phyloP scores from a whole-genome alignment of 2,888 invertebrate species.

The Hydraecia micacea region DNA sequence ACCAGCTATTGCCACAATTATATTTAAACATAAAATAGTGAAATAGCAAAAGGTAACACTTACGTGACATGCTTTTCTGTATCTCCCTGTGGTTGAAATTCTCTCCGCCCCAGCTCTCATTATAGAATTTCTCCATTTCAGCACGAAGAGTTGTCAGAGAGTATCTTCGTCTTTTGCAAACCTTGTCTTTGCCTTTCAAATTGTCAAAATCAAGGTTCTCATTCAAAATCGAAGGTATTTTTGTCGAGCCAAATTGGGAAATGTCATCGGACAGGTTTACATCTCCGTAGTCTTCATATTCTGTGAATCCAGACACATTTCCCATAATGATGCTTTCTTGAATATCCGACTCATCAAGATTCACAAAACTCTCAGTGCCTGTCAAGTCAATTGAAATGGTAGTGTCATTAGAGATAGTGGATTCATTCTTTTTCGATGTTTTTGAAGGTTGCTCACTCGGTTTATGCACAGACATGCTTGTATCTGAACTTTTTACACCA shows the following conservation, averaged over 20 bases:
- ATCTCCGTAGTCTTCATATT: constrained; percentile 74
- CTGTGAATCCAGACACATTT: constrained; percentile 83
- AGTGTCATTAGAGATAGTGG: constrained; percentile 40
- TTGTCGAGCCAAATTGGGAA: constrained; percentile 83
- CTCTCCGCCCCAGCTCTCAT: constrained; percentile 92
- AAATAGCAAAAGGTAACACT: constrained; percentile 67
- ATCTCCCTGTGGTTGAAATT: constrained; percentile 90
- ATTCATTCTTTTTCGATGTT: constrained; percentile 60
- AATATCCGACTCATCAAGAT: constrained; percentile 71
- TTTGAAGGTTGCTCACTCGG: constrained; percentile 44
- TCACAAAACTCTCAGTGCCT: constrained; percentile 68
- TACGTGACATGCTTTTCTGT: constrained; percentile 92
- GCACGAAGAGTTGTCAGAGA: constrained; percentile 83
- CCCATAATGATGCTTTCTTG: constrained; percentile 84
- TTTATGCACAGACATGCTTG: constrained; percentile 63
- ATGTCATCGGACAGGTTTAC: constrained; percentile 63
- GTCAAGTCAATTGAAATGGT: constrained; percentile 77
- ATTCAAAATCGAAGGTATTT: constrained; percentile 84
- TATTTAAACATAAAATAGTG: not conserved
- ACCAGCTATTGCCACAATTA: too few species aligned
- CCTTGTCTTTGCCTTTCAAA: constrained; percentile 82
- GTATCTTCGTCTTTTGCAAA: constrained; percentile 79
- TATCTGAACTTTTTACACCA: constrained; percentile 71
- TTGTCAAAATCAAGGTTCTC: constrained; percentile 87
- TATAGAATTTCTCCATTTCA: constrained; percentile 92